Base-by-base conservation (phyloP, 2,797 vertebrate species). In the Cottoperca gobio region DNA sequence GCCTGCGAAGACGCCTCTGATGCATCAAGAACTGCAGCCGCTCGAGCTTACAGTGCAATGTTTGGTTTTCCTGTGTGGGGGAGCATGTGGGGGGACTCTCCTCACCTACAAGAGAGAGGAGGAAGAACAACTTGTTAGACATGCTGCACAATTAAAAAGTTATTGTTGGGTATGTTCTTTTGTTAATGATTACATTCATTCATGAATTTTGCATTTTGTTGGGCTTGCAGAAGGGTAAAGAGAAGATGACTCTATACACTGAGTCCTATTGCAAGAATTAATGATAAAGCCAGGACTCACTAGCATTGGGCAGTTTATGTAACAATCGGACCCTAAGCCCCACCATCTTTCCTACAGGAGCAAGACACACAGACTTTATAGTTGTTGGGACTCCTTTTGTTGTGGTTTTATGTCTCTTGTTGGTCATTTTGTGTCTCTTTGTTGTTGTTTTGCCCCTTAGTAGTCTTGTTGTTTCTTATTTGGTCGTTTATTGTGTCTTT, bases 11-110 rank as follows among this genome's bases (percentile, higher is more conserved):
- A 37, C 95, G 94, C 57, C 95, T 95, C 90, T 97, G 96, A 90
- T 97, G 95, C 93, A 99, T 94, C 68, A 98, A 84, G 57, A 96
- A 91, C 93, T 98, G 97, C 55, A 99, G 94, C 1, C 93, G 96
- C 82, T 99, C 95, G 16, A 99, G 95, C 84, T 99, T 98, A 88
- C 95, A 96, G 55, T 97, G 97, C 0, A 96, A 94, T 0, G 95
- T 95, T 0, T 95, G 92, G 89, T 97, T 97, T 85, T 99, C 97
- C 0, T 95, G 96, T 86, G 96, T 95, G 53, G 95, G 91, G 70
- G 96, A 82, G 4, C 91, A 92, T 37, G 26, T 21, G 3, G 24
- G 5, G 1, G 1, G 52, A 55, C 55, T 62, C 1, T 75, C 78
- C 60, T 96, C 95, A 1, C 94, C 97, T 97, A 55, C 1, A 19